Evolutionary conservation across 2,113 vertebrate species (phyloP).

Genomic region (Gnathonemus longibarbis): DNA sequence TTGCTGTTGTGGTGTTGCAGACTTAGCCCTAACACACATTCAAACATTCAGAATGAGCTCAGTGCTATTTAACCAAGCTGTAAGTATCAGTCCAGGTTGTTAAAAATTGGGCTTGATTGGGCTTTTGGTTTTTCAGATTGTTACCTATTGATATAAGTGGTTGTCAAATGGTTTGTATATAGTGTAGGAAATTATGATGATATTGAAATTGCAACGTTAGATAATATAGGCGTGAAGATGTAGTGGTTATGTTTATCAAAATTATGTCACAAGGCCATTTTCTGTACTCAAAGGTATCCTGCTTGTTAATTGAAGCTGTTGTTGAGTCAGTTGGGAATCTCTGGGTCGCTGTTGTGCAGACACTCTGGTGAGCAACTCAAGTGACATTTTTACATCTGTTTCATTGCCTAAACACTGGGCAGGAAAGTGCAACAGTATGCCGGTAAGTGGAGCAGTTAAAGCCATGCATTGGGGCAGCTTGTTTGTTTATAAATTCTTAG

Average conservation of each 20-base stretch:
- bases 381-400: not conserved
- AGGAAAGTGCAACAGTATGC: not conserved
- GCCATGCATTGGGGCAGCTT: conserved; percentile 37
- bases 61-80: not conserved
- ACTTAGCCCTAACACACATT: not conserved
- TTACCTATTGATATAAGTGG: not conserved
- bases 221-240: not conserved
- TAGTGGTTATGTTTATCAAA: not conserved
- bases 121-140: not conserved
- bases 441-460: conserved; percentile 7
- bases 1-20: not conserved
- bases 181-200: not conserved
- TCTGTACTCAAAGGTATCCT: not conserved
- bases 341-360: not conserved
- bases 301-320: not conserved
- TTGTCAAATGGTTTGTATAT: not conserved
- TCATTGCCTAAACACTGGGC: conserved; percentile 13
- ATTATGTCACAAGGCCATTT: not conserved
- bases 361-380: not conserved
- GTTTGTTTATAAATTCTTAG: conserved; percentile 52
- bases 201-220: not conserved
- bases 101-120: not conserved
- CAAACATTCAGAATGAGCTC: not conserved
- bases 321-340: not conserved
- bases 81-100: not conserved